Percentiles rank a stretch among this genome's conserved stretches.
These are phyloP conservation scores for Acanthacorydalis orientalis DNA, from an alignment of 2,888 invertebrate species.

Conservation along the genomic window DNA sequence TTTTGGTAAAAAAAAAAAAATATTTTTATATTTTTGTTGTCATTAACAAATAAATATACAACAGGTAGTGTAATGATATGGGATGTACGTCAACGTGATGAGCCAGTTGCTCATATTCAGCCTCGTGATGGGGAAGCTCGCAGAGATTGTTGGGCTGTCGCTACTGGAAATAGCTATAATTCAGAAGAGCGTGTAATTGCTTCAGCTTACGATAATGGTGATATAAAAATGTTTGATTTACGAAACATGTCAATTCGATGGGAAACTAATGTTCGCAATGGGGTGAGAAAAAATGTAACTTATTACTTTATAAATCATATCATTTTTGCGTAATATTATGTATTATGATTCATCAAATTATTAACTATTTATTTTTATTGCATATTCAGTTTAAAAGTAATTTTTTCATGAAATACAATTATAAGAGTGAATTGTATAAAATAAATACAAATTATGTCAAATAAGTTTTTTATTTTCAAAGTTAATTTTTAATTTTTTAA, in stretches of 20 bases:
- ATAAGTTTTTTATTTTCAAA: no score
- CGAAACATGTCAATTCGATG: constrained; percentile 67
- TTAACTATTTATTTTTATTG: neutral
- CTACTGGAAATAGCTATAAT: constrained; percentile 83
- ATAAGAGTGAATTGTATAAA: no score
- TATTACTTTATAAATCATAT: neutral
- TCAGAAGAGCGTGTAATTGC: constrained; percentile 70
- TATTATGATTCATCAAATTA: neutral
- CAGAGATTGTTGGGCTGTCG: constrained; percentile 87
- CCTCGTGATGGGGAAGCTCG: constrained; percentile 48
- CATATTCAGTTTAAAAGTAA: no score
- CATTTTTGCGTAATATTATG: neutral
- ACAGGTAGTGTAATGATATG: constrained; percentile 79
- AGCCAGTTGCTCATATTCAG: constrained; percentile 80
- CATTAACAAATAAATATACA: neutral
- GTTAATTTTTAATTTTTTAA: no score
- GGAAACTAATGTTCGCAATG: constrained; percentile 87
- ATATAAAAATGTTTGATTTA: constrained; percentile 85
- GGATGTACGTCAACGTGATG: constrained; percentile 81
- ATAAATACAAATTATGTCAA: no score
- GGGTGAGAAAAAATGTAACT: constrained; percentile 33
- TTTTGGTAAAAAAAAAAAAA: no score
- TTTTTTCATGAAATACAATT: no score
- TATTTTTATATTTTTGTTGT: no score
- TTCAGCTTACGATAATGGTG: constrained; percentile 94